Conservation (phyloP, 2,888 invertebrate genomes). For the Amphipoea lucens region DNA sequence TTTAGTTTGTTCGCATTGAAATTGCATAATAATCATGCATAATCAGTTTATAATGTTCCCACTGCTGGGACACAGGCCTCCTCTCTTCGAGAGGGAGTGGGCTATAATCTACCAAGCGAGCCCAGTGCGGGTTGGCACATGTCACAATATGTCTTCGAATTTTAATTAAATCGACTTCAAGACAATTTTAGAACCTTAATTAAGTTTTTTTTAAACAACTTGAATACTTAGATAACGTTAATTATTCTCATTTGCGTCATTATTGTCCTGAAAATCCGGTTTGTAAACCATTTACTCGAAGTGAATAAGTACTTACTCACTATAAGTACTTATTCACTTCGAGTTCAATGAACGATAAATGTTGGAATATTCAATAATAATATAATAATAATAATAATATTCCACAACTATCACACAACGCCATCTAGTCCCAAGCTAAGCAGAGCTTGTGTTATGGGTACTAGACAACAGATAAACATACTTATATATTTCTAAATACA, state of each 20-base stretch:
- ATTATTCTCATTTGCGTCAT: conserved; percentile 22
- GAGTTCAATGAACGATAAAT: conserved; percentile 10
- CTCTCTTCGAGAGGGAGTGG: neutral
- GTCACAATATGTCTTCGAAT: neutral
- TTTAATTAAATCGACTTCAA: neutral
- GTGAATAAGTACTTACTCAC: neutral
- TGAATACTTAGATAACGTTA: neutral
- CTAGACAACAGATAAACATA: too few species aligned
- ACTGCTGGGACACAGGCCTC: neutral
- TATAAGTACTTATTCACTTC: too few species aligned
- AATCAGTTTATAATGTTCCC: neutral
- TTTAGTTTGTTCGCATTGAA: neutral
- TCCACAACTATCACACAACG: too few species aligned
- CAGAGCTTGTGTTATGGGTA: too few species aligned
- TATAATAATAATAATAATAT: too few species aligned
- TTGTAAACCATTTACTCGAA: conserved; percentile 11
- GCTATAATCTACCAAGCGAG: neutral
- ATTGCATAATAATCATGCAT: neutral
- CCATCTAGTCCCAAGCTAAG: too few species aligned
- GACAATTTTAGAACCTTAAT: too few species aligned
- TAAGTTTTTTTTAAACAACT: conserved; percentile 8
- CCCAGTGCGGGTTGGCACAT: neutral
- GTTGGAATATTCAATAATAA: conserved; percentile 8
- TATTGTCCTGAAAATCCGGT: conserved; percentile 7
- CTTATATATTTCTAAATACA: too few species aligned